phyloP scores from a whole-genome alignment of 2,113 vertebrate species.

The Lasiurus borealis region DNA sequence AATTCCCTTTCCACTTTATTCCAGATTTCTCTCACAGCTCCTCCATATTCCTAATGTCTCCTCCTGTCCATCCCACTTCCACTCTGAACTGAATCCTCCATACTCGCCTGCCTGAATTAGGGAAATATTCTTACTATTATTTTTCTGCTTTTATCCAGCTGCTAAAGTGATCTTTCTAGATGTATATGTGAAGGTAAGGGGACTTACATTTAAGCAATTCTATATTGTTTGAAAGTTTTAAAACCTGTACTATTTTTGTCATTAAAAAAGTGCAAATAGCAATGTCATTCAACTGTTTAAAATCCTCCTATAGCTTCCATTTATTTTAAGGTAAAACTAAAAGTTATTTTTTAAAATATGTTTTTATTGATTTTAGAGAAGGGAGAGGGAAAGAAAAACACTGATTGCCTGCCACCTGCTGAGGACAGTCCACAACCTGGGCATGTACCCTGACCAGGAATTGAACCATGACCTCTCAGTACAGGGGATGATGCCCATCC shows the following conservation, averaged over 20 bases:
- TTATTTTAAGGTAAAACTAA: constrained; percentile 18
- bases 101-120: not conserved
- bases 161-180: constrained; percentile 45
- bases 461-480: too few relatives aligned
- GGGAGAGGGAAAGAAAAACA: too few relatives aligned
- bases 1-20: not conserved
- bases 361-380: too few relatives aligned
- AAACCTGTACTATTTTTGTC: not conserved
- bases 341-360: constrained; percentile 1
- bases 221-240: not conserved
- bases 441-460: too few relatives aligned
- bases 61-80: not conserved
- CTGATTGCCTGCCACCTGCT: too few relatives aligned
- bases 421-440: too few relatives aligned
- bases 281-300: constrained; percentile 21
- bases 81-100: not conserved
- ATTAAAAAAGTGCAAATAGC: constrained; percentile 4
- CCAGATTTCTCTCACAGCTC: constrained; percentile 28
- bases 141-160: not conserved
- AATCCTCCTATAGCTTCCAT: not conserved
- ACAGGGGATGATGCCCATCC: too few relatives aligned
- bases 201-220: not conserved
- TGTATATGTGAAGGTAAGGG: not conserved
- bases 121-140: not conserved
- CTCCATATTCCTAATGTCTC: not conserved